These are phyloP conservation scores for Notoglanidium macrostoma DNA, from an alignment of 2,797 vertebrate species.

Conservation along the genomic window DNA sequence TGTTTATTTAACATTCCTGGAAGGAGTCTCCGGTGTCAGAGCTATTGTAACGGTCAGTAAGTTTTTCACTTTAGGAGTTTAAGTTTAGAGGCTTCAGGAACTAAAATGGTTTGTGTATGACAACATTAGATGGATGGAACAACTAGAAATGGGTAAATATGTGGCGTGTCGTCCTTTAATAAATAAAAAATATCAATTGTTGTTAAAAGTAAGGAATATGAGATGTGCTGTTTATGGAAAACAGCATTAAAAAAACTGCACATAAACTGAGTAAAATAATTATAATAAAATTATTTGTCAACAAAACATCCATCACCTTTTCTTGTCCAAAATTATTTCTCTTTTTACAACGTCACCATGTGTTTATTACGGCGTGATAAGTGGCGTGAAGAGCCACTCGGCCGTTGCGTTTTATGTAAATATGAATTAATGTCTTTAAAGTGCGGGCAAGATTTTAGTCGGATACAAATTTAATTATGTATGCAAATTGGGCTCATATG, in stretches of 20 bases:
- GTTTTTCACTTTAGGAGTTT: not conserved
- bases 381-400: not conserved
- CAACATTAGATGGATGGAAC: no score
- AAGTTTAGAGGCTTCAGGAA: no score
- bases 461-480: conserved; percentile 28
- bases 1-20: not conserved
- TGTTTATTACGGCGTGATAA: not conserved
- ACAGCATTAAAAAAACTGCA: not conserved
- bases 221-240: not conserved
- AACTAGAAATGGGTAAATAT: no score
- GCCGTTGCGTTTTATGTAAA: conserved; percentile 47
- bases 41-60: not conserved
- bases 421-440: conserved; percentile 34
- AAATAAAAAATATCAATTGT: not conserved
- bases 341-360: not conserved
- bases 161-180: not conserved
- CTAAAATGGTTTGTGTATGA: no score
- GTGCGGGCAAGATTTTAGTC: not conserved
- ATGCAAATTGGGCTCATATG: conserved; percentile 30
- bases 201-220: not conserved
- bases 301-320: not conserved
- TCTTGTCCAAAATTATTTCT: not conserved
- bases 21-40: not conserved
- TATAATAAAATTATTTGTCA: not conserved
- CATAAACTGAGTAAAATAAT: not conserved